Evolutionary conservation across 2,797 vertebrate species (phyloP), one percentile per base, ranked within the genome.

Genomic region (Bucorvus abyssinicus): DNA sequence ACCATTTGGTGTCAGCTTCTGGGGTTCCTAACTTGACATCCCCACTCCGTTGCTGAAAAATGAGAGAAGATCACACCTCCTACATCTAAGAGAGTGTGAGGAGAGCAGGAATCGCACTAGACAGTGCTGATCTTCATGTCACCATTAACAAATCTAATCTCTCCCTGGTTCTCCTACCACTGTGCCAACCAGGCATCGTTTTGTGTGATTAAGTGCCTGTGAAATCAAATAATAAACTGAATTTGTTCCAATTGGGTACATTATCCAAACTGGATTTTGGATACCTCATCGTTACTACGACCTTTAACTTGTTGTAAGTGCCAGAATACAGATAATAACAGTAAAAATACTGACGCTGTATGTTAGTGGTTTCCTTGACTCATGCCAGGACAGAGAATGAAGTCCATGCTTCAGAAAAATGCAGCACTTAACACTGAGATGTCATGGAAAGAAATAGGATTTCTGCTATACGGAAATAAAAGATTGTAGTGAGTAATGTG

Each of bases 201-300:
- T 76, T 60, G 32, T 79, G 36, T 67, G 63, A 92, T 84, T 67
- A 94, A 93, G 52, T 82, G 70, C 27, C 74, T 70, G 56, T 80
- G 89, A 94, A 96, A 94, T 94, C 91, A 80, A 94, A 91, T 91
- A 87, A 89, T 87, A 91, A 97, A 90, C 83, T 56, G 77, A 88
- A 50, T 92, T 90, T 91, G 36, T 84, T 95, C 77, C 60, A 45
- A 77, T 84, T 68, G 81, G 59, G 56, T 93, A 73, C 67, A n/a
- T 95, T 82, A 82, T 77, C 83, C 73, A 52, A 94, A 90, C 84
- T 45, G 71, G 69, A 93, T 79, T 81, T 94, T 64, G 73, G 70
- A 82, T 77, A 60, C 40, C 61, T 91, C 56, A 57, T 92, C 60
- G 68, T 91, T 90, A 79, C 30, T 83, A 23, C 36, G 55, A 74